Percentiles rank a stretch among this genome's conserved stretches.
phyloP scores from a whole-genome alignment of 2,113 vertebrate species.

The Acrocephalus arundinaceus region DNA sequence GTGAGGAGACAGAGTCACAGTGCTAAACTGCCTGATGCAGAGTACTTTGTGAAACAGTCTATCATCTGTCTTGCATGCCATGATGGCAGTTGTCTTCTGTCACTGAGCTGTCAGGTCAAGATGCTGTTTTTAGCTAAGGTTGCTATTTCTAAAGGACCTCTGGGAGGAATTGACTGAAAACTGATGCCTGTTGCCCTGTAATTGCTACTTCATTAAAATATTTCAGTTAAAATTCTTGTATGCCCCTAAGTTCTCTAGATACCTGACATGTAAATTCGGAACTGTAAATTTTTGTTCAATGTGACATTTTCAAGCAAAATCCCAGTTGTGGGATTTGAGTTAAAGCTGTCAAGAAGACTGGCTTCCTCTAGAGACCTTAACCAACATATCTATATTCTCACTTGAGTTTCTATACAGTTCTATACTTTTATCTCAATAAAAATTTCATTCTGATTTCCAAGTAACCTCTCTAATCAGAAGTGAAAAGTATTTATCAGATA shows the following conservation, averaged over 20 bases:
- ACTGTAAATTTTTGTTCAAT: not conserved
- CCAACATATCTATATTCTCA: not conserved
- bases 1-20: not conserved
- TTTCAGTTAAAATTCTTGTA: not conserved
- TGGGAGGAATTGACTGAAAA: not conserved
- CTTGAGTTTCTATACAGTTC: not conserved
- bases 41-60: not conserved
- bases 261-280: not conserved
- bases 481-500: not conserved
- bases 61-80: not conserved
- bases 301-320: not conserved
- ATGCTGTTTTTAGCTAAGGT: not conserved
- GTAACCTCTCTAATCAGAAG: not conserved
- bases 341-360: conserved; percentile 6
- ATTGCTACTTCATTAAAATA: conserved; percentile 46
- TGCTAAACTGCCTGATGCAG: not conserved
- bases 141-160: not conserved
- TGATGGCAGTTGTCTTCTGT: not conserved
- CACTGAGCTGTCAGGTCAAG: not conserved
- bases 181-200: not conserved
- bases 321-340: not conserved
- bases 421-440: not conserved
- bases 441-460: not conserved
- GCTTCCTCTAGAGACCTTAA: not conserved
- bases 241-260: not conserved